phyloP scores from a whole-genome alignment of 2,888 invertebrate genomes.

The Drosophila limbata region DNA sequence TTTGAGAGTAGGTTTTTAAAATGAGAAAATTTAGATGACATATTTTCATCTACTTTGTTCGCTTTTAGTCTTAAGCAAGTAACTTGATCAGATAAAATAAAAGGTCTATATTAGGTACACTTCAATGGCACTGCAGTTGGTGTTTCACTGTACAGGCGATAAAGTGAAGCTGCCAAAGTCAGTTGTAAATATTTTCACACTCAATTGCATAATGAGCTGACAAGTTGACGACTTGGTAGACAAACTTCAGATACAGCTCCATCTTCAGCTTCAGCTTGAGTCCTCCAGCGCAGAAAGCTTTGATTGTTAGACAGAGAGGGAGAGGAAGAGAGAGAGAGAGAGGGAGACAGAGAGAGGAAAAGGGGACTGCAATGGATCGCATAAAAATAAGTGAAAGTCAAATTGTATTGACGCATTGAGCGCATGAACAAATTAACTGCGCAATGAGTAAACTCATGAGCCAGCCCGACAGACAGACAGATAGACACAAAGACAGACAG shows the following conservation, averaged over 20 bases:
- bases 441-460: conserved; percentile 73
- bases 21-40: neutral
- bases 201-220: conserved; percentile 64
- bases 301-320: conserved; percentile 14
- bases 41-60: neutral
- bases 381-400: conserved; percentile 79
- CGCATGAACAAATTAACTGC: conserved; percentile 80
- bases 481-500: conserved; percentile 13
- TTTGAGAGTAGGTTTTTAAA: too few relatives aligned
- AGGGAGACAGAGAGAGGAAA: neutral
- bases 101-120: neutral
- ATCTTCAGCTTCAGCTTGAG: conserved; percentile 42
- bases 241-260: conserved; percentile 28
- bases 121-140: conserved; percentile 14
- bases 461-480: conserved; percentile 25
- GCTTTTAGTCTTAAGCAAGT: neutral
- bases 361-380: conserved; percentile 64
- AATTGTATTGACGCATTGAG: conserved; percentile 81
- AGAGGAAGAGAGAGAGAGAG: neutral
- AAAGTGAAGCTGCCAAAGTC: conserved; percentile 25
- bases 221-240: conserved; percentile 50
- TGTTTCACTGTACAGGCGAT: conserved; percentile 10
- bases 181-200: conserved; percentile 54
- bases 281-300: conserved; percentile 30
- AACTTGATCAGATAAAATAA: neutral